Evolutionary conservation across 2,113 vertebrate species (phyloP), one percentile per base, ranked within the genome.

Genomic region (Tachycineta bicolor): DNA sequence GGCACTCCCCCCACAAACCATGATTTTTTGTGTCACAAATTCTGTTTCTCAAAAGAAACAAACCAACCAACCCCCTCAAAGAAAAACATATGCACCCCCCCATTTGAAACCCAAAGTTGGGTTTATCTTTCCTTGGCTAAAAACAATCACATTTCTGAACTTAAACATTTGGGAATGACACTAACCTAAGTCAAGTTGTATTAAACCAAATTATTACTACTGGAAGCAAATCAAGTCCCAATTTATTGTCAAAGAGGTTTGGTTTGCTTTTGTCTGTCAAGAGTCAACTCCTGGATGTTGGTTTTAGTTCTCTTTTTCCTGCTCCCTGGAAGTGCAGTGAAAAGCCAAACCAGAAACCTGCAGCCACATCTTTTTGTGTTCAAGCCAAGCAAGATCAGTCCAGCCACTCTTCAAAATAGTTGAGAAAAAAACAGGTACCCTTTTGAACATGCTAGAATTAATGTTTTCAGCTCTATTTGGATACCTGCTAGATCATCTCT

Each of bases 1-100:
- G 31, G 37, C 58, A 43, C 25, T 44, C 5, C 7, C 5, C 8
- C 11, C 43, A 3, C n/a, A 92, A 14, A 12, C 1, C 0, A 2
- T 11, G 20, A n/a, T 16, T 69, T 73, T 62, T 52, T 41, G 53
- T 34, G 21, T 23, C 73, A 78, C 6, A 70, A 74, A 70, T 67
- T 17, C 20, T 39, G 16, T 16, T 39, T 83, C 34, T 84, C 33
- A 77, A 77, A 86, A 56, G 2, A 24, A 71, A 44, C 13, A 56
- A 64, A 14, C 6, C 59, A 44, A 46, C 24, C 6, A 14, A 20
- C 4, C 4, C 22, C 6, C 24, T 34, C 28, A 50, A 64, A 56
- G 19, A 74, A 89, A 39, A 46, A 17, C 39, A 46, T 10, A 37
- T 7, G 14, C 14, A 22, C 37, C 7, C 2, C 10, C 2, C 13